Conservation (phyloP, 2,888 invertebrate species). For the Rhagonycha fulva region DNA sequence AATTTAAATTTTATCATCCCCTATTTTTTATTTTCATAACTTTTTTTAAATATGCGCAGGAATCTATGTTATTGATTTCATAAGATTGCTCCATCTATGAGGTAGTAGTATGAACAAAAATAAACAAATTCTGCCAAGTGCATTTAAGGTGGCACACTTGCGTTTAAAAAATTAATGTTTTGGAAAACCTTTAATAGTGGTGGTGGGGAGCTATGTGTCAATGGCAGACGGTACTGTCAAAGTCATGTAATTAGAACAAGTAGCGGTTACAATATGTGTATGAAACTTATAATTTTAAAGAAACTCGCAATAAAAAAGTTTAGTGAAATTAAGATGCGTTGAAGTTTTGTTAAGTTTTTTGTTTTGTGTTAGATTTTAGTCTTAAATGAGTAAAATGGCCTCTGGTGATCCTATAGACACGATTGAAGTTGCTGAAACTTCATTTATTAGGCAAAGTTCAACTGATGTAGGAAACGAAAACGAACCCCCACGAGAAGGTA, state of each 20-base stretch:
- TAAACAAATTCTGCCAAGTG: not conserved
- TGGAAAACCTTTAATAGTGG: conserved; percentile 26
- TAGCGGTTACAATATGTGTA: conserved; percentile 31
- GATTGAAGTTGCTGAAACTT: conserved; percentile 76
- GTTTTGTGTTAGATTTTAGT: conserved; percentile 22
- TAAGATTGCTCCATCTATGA: not conserved
- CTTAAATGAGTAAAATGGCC: conserved; percentile 67
- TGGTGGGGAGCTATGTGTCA: conserved; percentile 51
- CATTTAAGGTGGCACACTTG: conserved; percentile 4
- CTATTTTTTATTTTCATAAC: too few relatives aligned
- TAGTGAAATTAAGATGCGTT: conserved; percentile 14
- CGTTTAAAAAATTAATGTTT: conserved; percentile 8
- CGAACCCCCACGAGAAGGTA: conserved; percentile 39
- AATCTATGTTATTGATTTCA: not conserved
- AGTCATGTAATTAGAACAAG: conserved; percentile 58
- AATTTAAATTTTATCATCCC: too few relatives aligned
- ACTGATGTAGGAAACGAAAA: conserved; percentile 65
- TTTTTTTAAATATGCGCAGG: not conserved
- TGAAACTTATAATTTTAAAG: conserved; percentile 22
- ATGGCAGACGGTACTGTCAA: conserved; percentile 50
- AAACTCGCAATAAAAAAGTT: not conserved
- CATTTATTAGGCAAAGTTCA: conserved; percentile 64
- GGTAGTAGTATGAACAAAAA: not conserved
- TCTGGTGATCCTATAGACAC: conserved; percentile 80
- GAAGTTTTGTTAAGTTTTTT: conserved; percentile 12